These are phyloP conservation scores for Octopus bimaculoides DNA, from an alignment of 1,140 invertebrate genomes.

Conservation along the genomic window DNA sequence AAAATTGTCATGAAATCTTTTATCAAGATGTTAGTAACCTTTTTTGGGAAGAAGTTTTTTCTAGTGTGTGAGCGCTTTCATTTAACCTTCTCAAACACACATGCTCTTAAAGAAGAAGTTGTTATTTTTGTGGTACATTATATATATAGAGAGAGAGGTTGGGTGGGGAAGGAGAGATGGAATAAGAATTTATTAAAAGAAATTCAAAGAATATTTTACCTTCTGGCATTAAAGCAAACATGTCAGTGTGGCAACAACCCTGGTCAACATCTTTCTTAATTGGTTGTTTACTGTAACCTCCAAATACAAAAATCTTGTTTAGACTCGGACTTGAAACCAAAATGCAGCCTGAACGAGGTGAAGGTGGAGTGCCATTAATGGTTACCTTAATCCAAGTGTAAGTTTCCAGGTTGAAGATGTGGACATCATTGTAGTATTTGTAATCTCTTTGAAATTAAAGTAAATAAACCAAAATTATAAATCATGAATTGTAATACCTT, in stretches of 20 bases:
- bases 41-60: no score
- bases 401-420: slow-evolving; percentile 78
- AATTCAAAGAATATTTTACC: slow-evolving; percentile 60
- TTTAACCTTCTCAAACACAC: no score
- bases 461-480: neutral
- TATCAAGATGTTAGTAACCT: no score
- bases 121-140: no score
- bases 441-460: slow-evolving; percentile 65
- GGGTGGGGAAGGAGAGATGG: neutral
- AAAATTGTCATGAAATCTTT: no score
- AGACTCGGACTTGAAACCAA: slow-evolving; percentile 64
- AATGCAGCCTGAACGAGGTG: slow-evolving; percentile 68
- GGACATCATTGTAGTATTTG: slow-evolving; percentile 86
- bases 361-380: slow-evolving; percentile 56
- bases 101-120: no score
- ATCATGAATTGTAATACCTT: no score
- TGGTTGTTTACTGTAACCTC: slow-evolving; percentile 81
- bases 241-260: slow-evolving; percentile 77
- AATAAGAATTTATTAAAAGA: neutral
- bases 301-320: slow-evolving; percentile 74
- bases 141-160: neutral
- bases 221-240: slow-evolving; percentile 72
- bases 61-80: no score
- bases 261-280: slow-evolving; percentile 79
- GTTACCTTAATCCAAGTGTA: slow-evolving; percentile 79